Base-by-base conservation (phyloP, 2,888 invertebrate species). In the Dysmachus trigonus region DNA sequence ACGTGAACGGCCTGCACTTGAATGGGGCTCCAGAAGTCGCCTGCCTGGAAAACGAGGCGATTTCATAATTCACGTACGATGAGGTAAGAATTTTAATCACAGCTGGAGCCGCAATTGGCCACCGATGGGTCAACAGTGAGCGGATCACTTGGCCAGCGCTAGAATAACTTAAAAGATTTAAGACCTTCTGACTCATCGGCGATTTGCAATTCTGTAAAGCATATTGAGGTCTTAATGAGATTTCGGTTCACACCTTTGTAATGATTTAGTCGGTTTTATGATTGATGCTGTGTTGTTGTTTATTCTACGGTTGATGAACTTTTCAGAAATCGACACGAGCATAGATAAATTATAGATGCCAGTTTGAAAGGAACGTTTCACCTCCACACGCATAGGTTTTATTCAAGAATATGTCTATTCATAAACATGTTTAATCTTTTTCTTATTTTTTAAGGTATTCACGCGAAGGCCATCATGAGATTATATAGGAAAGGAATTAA, bases 1-100 rank as follows among this genome's bases (percentile, higher is more conserved):
- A 33, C 81, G 81, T 82, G 81, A 53, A 62, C 22, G 3, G 33
- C 81, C 62, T 62, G 81, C 81, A 77, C 77, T 77, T 77, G 77
- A 77, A 77, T 76, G 35, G 22, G 35, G 8, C 38, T 35, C 38
- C 31, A 82, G 81, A 6, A 81, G 53, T n/a, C 31, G 53, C 22
- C 33, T 30, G 53, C 22, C 33, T 30, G n/a, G 10, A 31, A 30
- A 27, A 15, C 31, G n/a, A n/a, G n/a, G 4, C 18, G 62, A 13
- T 82, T 82, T 82, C 81, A 62, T 62, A 82, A 82, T 15, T 18
- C 81, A 35, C 62, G 81, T 82, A 22, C 18, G 81, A 82, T 82
- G 81, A 33, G 51, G 81, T 33, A 82, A 82, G 81, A 53, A 33
- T 35, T 8, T 79, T 35, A 35, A 22, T 18, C 51, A 35, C 38